These are phyloP conservation scores for Dromococcyx pavoninus DNA, from an alignment of 2,797 vertebrate species.

Conservation along the genomic window DNA sequence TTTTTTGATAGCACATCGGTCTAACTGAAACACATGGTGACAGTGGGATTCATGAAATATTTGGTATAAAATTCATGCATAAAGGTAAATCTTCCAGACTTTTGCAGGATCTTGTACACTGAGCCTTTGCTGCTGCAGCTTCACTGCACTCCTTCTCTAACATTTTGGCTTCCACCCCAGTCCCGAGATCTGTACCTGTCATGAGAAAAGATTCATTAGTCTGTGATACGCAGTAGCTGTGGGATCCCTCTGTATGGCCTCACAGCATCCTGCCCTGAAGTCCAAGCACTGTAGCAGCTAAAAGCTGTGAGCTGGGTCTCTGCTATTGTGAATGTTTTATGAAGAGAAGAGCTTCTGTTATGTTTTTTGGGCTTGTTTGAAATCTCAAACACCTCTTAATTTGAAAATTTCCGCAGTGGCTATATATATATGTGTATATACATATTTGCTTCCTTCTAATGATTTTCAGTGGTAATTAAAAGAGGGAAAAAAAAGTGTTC, in stretches of 20 bases:
- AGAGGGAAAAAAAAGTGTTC: neutral
- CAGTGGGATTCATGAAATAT: neutral
- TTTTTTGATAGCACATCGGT: neutral
- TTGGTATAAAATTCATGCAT: neutral
- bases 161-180: conserved; percentile 6
- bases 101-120: neutral
- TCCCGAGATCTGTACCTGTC: conserved; percentile 45
- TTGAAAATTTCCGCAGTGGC: neutral
- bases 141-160: neutral
- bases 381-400: conserved; percentile 26
- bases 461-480: neutral
- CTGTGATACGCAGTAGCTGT: neutral
- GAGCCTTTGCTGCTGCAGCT: neutral
- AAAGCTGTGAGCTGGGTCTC: neutral
- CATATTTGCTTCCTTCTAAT: rapidly evolving
- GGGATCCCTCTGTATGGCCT: neutral
- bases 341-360: conserved; percentile 17
- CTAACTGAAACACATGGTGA: neutral
- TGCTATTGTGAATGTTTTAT: conserved; percentile 17
- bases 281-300: neutral
- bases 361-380: neutral
- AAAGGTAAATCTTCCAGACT: neutral
- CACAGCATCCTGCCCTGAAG: neutral
- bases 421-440: neutral
- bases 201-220: conserved; percentile 15